Percentiles rank a stretch among this genome's conserved stretches.
phyloP scores from a whole-genome alignment of 2,888 invertebrate species.

The Shargacucullia verbasci region DNA sequence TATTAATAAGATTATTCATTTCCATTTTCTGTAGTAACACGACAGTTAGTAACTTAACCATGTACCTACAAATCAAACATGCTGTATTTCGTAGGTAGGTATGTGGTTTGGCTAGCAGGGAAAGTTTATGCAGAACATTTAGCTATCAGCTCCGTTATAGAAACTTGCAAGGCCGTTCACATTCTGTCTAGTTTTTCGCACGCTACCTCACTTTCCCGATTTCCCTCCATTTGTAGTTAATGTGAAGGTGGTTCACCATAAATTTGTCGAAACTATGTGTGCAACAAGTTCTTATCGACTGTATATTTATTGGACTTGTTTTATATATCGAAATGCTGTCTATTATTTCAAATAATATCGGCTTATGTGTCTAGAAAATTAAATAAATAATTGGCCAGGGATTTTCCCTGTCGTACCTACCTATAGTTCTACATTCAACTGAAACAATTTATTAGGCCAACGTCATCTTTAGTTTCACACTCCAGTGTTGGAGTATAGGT shows the following conservation, averaged over 20 bases:
- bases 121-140: slow-evolving; percentile 61
- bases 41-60: no score
- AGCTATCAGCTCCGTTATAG: slow-evolving; percentile 64
- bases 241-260: slow-evolving; percentile 36
- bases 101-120: slow-evolving; percentile 46
- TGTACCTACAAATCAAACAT: slow-evolving; percentile 12
- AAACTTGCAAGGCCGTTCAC: slow-evolving; percentile 78
- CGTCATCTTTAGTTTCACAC: no score
- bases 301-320: slow-evolving; percentile 4
- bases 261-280: slow-evolving; percentile 29
- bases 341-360: no score
- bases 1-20: no score
- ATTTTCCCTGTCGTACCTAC: no score
- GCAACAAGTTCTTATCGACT: slow-evolving; percentile 15
- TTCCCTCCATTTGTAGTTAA: slow-evolving; percentile 78
- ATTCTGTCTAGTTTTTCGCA: slow-evolving; percentile 79
- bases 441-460: no score
- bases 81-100: slow-evolving; percentile 25
- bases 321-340: not conserved
- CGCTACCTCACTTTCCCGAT: slow-evolving; percentile 81
- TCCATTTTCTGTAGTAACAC: no score
- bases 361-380: no score
- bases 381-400: no score
- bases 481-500: no score
- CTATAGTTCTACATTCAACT: no score